Conservation (phyloP, 2,797 vertebrate species). For the Oreonectes daqikongensis region DNA sequence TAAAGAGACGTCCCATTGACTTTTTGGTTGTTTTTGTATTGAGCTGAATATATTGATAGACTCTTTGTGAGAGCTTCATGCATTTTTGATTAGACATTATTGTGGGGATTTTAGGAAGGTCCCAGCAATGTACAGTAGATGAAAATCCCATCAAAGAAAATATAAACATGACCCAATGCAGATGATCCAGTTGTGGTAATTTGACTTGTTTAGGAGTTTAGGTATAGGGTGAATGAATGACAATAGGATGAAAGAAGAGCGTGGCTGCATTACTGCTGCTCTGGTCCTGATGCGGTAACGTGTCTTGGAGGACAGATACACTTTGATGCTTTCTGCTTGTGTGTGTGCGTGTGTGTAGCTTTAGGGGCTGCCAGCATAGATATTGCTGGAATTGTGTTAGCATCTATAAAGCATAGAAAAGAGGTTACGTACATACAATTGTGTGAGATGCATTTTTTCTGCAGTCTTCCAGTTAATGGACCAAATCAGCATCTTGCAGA, state of each 20-base stretch:
- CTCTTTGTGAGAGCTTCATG: too few relatives aligned
- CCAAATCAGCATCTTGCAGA: conserved; percentile 24
- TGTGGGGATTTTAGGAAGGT: not conserved
- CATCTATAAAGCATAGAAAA: conserved; percentile 35
- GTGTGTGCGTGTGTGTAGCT: not conserved
- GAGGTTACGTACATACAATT: conserved; percentile 34
- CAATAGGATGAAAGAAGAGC: conserved; percentile 1
- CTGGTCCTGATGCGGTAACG: conserved; percentile 32
- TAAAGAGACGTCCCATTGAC: too few relatives aligned
- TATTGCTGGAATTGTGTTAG: conserved; percentile 55
- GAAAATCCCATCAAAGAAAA: too few relatives aligned
- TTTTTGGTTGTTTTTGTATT: not conserved
- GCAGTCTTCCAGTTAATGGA: conserved; percentile 55
- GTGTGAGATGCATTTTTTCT: conserved; percentile 44
- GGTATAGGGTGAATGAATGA: not conserved
- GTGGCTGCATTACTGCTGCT: conserved; percentile 61
- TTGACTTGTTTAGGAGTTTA: not conserved
- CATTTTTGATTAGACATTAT: not conserved
- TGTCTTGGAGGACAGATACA: conserved; percentile 56
- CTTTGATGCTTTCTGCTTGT: conserved; percentile 12
- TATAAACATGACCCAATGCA: too few relatives aligned
- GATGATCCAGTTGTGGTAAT: not conserved
- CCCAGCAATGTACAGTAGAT: too few relatives aligned
- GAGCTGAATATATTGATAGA: not conserved
- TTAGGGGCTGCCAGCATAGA: conserved; percentile 11